Base-by-base conservation (phyloP, 1,140 invertebrate genomes). In the Nixonia krombeini region DNA sequence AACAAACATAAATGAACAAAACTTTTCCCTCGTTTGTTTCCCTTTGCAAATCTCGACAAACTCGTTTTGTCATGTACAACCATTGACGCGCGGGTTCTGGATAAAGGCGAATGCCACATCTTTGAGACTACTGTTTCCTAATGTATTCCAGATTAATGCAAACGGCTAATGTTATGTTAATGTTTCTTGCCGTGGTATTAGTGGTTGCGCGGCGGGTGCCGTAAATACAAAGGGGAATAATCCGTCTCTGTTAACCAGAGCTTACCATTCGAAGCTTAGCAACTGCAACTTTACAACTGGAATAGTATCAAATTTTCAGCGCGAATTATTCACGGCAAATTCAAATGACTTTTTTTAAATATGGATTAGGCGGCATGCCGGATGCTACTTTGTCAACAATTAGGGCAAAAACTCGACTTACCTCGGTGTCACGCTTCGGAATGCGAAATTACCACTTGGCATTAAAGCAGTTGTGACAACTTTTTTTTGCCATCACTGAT, bases 131-230 rank as follows among this genome's bases (percentile, higher is more conserved):
- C 49, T 63, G 23, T 33, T 28, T 38, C 55, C 70, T 76, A 67
- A 74, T 73, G 61, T 74, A 76, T 70, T 72, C 53, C 40, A 59
- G 61, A 78, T 75, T 76, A 76, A 78, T 76, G 67, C 72, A 72
- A 77, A 77, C 64, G 50, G 63, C 69, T 75, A 74, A 78, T 74
- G 70, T 74, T 78, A 78, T 76, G 72, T 73, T 78, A 77, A 80
- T 78, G 56, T 63, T 45, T 73, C 49, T 53, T 28, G 66, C 56
- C 40, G 52, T 61, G 49, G 71, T 63, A 76, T 74, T 72, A 74
- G 70, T 41, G 57, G 68, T 65, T 44, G 31, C 50, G 33, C 28
- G 16, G n/a, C 26, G 46, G 40, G 50, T 66, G 70, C 37, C 61
- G 71, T 78, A 75, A 76, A 79, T 74, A 75, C 70, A 35, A 51